Evolutionary conservation across 1,140 invertebrate species (phyloP).

Genomic region (Drosophila pseudoananassae): DNA sequence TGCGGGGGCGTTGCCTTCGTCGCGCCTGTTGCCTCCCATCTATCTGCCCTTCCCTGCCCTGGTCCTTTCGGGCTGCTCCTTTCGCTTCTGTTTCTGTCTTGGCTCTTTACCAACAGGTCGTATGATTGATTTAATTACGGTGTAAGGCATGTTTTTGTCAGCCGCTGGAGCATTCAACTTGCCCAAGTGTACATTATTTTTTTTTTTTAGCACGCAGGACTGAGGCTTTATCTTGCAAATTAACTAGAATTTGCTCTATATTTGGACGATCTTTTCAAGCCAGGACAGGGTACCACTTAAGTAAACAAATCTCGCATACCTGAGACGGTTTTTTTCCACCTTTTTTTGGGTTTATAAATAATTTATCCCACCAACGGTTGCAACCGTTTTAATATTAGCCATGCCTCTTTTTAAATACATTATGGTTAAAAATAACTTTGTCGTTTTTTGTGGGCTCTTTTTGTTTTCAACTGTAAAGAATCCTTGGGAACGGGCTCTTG

Average conservation of each 20-base stretch:
- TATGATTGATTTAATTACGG: conserved; percentile 79
- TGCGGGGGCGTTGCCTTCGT: conserved; percentile 44
- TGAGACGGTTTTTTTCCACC: not conserved
- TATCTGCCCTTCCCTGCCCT: not conserved
- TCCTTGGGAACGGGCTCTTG: not conserved
- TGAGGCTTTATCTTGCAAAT: conserved; percentile 1
- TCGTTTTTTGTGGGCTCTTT: not conserved
- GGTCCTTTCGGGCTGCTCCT: conserved; percentile 27
- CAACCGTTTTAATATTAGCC: not conserved
- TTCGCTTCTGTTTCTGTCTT: conserved; percentile 44
- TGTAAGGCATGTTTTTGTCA: conserved; percentile 50
- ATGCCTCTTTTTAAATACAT: not conserved
- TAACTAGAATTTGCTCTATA: not conserved
- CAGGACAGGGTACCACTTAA: not conserved
- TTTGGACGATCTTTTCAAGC: not conserved
- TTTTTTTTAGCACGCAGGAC: not conserved
- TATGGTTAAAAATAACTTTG: not conserved
- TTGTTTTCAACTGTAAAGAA: not conserved
- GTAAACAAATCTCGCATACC: not conserved
- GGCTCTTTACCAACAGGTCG: conserved; percentile 50
- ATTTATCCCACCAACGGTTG: no score
- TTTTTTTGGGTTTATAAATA: no score
- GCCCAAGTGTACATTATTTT: not conserved
- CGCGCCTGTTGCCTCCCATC: conserved; percentile 27
- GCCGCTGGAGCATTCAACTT: conserved; percentile 21